Conservation (phyloP, 92 coral and sea anemone genomes). For the Isaurus tuberculatus region DNA sequence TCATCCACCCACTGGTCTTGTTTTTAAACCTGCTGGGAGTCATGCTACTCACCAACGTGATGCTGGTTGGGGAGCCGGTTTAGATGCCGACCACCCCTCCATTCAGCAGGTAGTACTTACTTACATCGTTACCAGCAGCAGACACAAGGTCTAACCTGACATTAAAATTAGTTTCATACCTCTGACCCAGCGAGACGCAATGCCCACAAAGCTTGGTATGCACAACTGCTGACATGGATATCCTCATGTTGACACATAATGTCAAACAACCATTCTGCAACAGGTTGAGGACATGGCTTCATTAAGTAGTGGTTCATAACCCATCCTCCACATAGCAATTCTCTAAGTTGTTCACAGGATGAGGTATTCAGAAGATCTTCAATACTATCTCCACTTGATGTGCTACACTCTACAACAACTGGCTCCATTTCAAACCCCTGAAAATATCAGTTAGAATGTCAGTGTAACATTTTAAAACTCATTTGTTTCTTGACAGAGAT, state of each 20-base stretch:
- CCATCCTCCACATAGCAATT: conserved; percentile 94
- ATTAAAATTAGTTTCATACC: conserved; percentile 62
- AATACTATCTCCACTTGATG: conserved; percentile 40
- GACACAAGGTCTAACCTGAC: too few species aligned
- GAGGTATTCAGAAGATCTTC: conserved; percentile 57
- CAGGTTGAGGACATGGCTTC: conserved; percentile 80
- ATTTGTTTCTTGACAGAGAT: too few species aligned
- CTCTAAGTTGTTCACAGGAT: conserved; percentile 64
- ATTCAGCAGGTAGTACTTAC: too few species aligned
- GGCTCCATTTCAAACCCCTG: conserved; percentile 38
- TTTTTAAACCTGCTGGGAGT: too few species aligned
- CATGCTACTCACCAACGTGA: too few species aligned
- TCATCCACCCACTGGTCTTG: too few species aligned
- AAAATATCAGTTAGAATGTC: background rate
- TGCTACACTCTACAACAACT: conserved; percentile 7
- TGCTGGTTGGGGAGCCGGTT: too few species aligned
- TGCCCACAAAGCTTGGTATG: conserved; percentile 86
- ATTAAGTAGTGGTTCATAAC: conserved; percentile 81
- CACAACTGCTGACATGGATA: conserved; percentile 65
- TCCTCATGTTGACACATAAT: conserved; percentile 82
- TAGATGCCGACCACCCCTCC: too few species aligned
- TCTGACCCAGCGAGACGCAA: conserved; percentile 70
- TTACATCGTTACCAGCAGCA: too few species aligned
- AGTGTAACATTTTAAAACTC: background rate
- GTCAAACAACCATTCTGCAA: conserved; percentile 90